These are phyloP conservation scores for Martes martes DNA, from an alignment of 2,113 vertebrate species.

Conservation along the genomic window DNA sequence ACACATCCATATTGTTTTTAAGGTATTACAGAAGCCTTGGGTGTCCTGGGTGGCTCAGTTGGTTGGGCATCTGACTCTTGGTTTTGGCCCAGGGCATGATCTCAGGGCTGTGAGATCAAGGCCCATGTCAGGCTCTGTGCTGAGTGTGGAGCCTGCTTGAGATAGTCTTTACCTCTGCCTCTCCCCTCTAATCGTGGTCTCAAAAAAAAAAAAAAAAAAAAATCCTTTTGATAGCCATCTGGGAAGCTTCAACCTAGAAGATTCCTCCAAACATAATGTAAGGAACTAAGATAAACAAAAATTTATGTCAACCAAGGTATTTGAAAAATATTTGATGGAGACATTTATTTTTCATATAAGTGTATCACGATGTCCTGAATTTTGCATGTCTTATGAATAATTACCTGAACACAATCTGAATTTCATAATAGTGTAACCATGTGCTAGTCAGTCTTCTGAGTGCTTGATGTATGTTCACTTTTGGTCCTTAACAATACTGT, in stretches of 20 bases:
- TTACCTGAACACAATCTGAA: not conserved
- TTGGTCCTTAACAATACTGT: not conserved
- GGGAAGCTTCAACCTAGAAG: not conserved
- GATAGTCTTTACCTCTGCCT: not conserved
- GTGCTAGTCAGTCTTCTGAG: not conserved
- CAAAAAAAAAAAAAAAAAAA: not conserved
- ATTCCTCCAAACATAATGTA: not conserved
- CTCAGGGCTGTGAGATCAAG: not conserved
- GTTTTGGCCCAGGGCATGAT: not conserved
- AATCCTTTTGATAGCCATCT: not conserved
- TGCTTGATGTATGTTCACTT: not conserved
- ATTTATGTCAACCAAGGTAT: not conserved
- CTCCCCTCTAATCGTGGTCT: not conserved
- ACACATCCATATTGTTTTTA: not conserved
- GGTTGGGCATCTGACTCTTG: not conserved
- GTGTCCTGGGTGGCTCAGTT: not conserved
- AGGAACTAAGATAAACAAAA: slow-evolving; percentile 10
- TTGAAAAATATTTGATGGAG: slow-evolving; percentile 33
- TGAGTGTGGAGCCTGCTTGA: not conserved
- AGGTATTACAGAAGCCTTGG: not conserved
- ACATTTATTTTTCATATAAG: slow-evolving; percentile 1
- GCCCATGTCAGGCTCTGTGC: not conserved
- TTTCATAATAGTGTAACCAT: not conserved
- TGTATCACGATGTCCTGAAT: not conserved
- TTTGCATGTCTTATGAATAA: not conserved